Percentiles rank a stretch among this genome's conserved stretches.
phyloP scores from a whole-genome alignment of 2,888 invertebrate species.

The Nymphalis urticae region DNA sequence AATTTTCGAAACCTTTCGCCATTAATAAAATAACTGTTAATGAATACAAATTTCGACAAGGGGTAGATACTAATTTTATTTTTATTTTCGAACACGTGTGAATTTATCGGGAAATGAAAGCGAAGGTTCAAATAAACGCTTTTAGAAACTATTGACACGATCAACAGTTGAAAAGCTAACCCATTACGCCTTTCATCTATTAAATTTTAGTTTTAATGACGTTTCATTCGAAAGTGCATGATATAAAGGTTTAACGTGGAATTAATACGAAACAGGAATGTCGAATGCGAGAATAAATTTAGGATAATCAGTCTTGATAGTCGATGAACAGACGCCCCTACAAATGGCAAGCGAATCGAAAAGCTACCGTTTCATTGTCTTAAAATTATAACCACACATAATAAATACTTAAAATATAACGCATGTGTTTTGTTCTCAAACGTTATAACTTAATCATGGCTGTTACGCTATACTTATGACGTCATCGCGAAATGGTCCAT shows the following conservation, averaged over 20 bases:
- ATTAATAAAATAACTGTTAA: too few species aligned
- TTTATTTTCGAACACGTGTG: constrained; percentile 26
- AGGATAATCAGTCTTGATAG: constrained; percentile 79
- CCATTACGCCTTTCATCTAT: constrained; percentile 58
- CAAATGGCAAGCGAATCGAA: constrained; percentile 52
- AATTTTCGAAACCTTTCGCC: constrained; percentile 8
- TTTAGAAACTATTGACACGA: constrained; percentile 67
- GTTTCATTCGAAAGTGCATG: constrained; percentile 26
- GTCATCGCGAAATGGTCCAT: constrained; percentile 72
- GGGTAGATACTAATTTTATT: too few species aligned
- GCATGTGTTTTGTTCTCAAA: constrained; percentile 45
- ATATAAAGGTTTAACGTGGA: constrained; percentile 34
- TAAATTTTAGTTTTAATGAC: constrained; percentile 34
- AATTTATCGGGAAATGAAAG: constrained; percentile 40
- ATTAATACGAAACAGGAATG: constrained; percentile 58
- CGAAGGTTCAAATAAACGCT: constrained; percentile 49
- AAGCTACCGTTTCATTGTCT: constrained; percentile 46
- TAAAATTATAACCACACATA: constrained; percentile 52
- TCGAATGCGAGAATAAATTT: constrained; percentile 69
- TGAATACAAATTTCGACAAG: too few species aligned
- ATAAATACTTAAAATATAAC: constrained; percentile 76
- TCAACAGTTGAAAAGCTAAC: constrained; percentile 72
- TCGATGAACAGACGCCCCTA: constrained; percentile 60
- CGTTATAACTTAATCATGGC: constrained; percentile 44
- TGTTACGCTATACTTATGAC: constrained; percentile 44